These are phyloP conservation scores for Tyrannus savana DNA, from an alignment of 2,113 vertebrate species.

Conservation along the genomic window DNA sequence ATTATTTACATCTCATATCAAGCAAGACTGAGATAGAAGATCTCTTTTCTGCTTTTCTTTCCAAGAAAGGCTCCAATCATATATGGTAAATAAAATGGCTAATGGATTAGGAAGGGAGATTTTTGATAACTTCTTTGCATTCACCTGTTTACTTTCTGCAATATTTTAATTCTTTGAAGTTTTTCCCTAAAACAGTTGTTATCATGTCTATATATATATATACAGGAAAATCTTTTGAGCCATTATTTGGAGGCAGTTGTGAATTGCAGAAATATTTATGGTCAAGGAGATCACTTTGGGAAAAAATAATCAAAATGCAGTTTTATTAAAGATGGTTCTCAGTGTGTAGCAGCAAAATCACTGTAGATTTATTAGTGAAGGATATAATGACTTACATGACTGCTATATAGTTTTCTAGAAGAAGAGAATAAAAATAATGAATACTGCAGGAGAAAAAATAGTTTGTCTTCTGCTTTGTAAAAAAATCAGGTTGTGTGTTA, in stretches of 20 bases:
- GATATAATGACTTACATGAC: neutral
- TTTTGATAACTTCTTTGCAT: neutral
- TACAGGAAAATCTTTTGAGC: neutral
- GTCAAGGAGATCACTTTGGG: neutral
- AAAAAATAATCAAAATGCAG: neutral
- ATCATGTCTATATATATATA: neutral
- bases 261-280: neutral
- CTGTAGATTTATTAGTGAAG: neutral
- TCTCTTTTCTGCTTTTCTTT: neutral
- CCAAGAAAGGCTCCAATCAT: neutral
- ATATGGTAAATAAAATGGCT: neutral
- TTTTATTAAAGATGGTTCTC: neutral
- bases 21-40: neutral
- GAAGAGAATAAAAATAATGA: neutral
- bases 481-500: neutral
- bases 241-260: neutral
- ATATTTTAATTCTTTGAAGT: neutral
- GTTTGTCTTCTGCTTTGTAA: neutral
- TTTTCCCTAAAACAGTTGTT: neutral
- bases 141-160: neutral
- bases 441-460: neutral
- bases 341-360: neutral
- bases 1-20: slow-evolving; percentile 6
- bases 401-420: neutral
- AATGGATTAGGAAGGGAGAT: neutral